A percentile compares a stretch with the other conserved stretches of the same genome.
Conservation (phyloP, 2,113 vertebrate species). For the Crocuta crocuta region DNA sequence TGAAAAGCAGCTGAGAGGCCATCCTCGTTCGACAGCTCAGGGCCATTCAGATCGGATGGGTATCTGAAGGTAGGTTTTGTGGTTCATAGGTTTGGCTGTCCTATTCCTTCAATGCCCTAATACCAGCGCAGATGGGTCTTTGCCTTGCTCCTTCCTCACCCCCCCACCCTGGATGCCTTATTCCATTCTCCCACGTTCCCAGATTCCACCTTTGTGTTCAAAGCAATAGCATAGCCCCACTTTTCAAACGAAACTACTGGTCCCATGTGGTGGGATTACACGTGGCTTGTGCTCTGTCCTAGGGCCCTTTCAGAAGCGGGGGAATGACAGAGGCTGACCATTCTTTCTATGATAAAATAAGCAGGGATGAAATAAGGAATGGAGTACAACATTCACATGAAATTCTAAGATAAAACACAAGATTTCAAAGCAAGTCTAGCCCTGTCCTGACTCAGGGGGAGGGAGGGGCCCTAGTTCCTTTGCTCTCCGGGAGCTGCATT, state of each 20-base stretch:
- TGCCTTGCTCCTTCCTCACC: not conserved
- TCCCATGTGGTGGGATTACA: rapidly evolving
- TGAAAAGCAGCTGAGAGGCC: not conserved
- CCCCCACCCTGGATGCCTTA: too few relatives aligned
- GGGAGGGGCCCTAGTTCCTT: not conserved
- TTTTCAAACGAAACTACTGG: not conserved
- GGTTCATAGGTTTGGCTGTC: too few relatives aligned
- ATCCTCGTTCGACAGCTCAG: rapidly evolving
- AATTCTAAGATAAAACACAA: not conserved
- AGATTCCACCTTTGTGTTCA: not conserved
- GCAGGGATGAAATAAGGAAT: not conserved
- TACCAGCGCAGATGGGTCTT: not conserved
- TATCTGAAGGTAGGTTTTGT: rapidly evolving
- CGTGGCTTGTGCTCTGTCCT: too few relatives aligned
- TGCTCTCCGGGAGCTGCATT: rapidly evolving
- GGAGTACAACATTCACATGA: not conserved
- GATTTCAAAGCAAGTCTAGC: not conserved
- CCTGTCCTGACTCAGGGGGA: not conserved
- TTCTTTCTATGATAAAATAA: not conserved
- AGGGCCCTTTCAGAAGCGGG: too few relatives aligned
- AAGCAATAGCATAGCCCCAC: not conserved
- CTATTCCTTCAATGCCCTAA: not conserved
- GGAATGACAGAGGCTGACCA: rapidly evolving
- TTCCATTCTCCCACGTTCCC: not conserved
- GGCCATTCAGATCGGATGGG: rapidly evolving